Evolutionary conservation across 2,797 vertebrate genomes (phyloP), one percentile per base, ranked within the genome.

Genomic region (Lutjanus argentimaculatus): DNA sequence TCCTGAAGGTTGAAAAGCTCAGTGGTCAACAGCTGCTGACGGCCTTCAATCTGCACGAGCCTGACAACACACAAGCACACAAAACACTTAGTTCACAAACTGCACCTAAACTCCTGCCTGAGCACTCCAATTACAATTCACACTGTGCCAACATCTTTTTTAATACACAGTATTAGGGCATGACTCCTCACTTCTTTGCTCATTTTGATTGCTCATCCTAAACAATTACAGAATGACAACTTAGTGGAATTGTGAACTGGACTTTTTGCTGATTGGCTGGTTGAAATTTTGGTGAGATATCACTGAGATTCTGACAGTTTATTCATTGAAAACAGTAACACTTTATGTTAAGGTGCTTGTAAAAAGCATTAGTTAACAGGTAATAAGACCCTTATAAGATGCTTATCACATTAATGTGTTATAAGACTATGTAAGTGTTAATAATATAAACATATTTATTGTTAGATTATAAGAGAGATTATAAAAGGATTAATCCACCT

Each of bases 1-100:
- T 85, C 56, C 66, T 89, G 89, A 65, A 93, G 87, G 36, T 76
- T 68, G 5, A 57, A 63, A 30, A 92, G 79, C 61, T 94, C 92
- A 65, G 75, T 16, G 74, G 58, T 82, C 75, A 95, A 72, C 57
- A 74, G 86, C 75, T 88, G 89, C 67, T 52, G 91, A n/a, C 83
- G 85, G 15, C 66, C 75, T 64, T 83, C 43, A 13, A 94, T 82
- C 36, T 86, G 85, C 56, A 64, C 53, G 21, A 93, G 89, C 77
- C 94, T 95, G 84, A 85, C 1, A 69, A 76, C 57, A 88, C 49
- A 85, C 7, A 80, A 13, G 75, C 0, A 36, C 11, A 76, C 9
- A 67, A 36, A 40, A 62, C 15, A 17, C 16, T 40, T n/a, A 56
- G 21, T 56, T 79, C 10, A 48, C 12, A 21, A 36, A 40, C n/a